Evolutionary conservation across 2,888 invertebrate species (phyloP), one percentile per base, ranked within the genome.

Genomic region (Dexiosoma caninum): DNA sequence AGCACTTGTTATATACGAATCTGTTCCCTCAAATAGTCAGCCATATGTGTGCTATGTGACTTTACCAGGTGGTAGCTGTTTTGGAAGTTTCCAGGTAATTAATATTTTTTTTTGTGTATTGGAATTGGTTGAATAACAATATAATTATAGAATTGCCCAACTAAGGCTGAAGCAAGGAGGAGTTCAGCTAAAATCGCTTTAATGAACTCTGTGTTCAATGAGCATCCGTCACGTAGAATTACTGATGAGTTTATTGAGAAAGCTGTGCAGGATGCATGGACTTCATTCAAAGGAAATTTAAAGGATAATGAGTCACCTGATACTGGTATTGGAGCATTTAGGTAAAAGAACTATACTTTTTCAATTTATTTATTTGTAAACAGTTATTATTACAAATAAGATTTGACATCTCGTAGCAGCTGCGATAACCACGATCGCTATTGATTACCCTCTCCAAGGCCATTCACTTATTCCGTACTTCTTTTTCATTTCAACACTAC

Each of bases 141-240:
- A 16, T 16, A 19, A 12, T 86, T 88, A 16, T 91, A 97, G 95
- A 97, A 97, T 89, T 97, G 97, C 88, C 96, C 96, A 2, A 98
- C 97, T 23, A 98, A 98, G 90, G 97, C 97, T 6, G 98, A 98
- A 89, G 98, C 98, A 4, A 92, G 97, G 51, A 92, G 97, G 84
- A 97, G 97, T 86, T 97, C 97, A 0, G 98, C 98, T 1, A 97
- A 98, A 91, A 97, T 98, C 84, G 98, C 98, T 1, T 92, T 98
- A 16, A 98, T 98, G 97, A 98, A 98, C 91, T 97, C 97, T 9
- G 97, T 98, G 60, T 98, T 98, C 91, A 98, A 98, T 89, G 98
- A 98, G 87, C 98, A 98, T 90, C 97, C 97, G 46, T 96, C 97
- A 1, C 92, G 98, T 75, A 93, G 95, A 85, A 98, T 98, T 86